A percentile compares a stretch with the other conserved stretches of the same genome.
phyloP scores from a whole-genome alignment of 2,888 invertebrate genomes.

The Diogma glabrata region DNA sequence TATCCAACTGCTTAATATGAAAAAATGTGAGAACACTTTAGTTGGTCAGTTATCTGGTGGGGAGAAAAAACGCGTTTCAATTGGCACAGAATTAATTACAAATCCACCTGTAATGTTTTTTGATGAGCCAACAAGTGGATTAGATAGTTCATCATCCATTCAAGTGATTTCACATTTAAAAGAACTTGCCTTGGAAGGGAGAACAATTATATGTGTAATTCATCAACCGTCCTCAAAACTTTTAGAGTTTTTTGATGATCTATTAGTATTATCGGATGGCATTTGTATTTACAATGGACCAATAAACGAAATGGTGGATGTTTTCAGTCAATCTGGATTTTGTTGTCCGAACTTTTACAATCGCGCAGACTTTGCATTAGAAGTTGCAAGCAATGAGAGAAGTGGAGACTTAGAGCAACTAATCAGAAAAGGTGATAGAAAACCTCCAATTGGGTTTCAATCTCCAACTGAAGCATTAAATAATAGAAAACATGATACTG shows the following conservation, averaged over 20 bases:
- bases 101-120: constrained; percentile 90
- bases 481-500: too few relatives aligned
- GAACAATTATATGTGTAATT: constrained; percentile 77
- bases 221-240: constrained; percentile 83
- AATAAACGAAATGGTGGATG: constrained; percentile 57
- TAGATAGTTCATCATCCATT: constrained; percentile 69
- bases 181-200: constrained; percentile 64
- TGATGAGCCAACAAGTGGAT: constrained; percentile 84
- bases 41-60: constrained; percentile 72
- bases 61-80: constrained; percentile 77
- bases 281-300: constrained; percentile 68
- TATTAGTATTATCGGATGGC: constrained; percentile 70
- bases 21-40: constrained; percentile 49
- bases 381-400: constrained; percentile 48
- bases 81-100: constrained; percentile 78
- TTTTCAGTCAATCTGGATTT: constrained; percentile 52
- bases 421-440: too few relatives aligned
- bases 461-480: not conserved
- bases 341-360: constrained; percentile 80
- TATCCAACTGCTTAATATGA: constrained; percentile 59
- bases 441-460: too few relatives aligned
- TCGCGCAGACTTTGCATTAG: constrained; percentile 69
- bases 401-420: constrained; percentile 37
- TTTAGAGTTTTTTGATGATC: constrained; percentile 75
- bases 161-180: constrained; percentile 69